Percentiles rank a stretch among this genome's conserved stretches.
Conservation (phyloP, 2,113 vertebrate species). For the Triplophysa dalaica region DNA sequence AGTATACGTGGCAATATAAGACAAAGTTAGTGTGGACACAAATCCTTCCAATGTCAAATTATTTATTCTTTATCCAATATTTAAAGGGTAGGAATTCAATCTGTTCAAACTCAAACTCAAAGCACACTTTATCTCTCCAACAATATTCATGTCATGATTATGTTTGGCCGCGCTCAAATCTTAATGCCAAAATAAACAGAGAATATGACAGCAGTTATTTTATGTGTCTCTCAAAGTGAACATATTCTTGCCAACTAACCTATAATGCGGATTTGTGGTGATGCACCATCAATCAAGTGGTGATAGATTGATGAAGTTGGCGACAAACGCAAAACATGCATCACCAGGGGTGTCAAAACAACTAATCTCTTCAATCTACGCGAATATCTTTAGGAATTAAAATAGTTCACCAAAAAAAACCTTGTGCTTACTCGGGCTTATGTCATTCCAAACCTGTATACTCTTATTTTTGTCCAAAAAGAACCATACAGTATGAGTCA, state of each 20-base stretch:
- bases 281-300: not conserved
- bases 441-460: not conserved
- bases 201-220: slow-evolving; percentile 12
- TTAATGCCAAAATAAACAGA: slow-evolving; percentile 22
- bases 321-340: not conserved
- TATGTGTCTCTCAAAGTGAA: slow-evolving; percentile 19
- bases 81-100: too few species aligned
- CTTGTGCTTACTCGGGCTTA: not conserved
- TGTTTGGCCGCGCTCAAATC: slow-evolving; percentile 13
- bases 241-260: slow-evolving; percentile 12
- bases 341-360: slow-evolving; percentile 8
- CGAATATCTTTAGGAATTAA: not conserved
- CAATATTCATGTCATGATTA: slow-evolving; percentile 8
- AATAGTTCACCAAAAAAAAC: too few species aligned
- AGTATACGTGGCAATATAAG: too few species aligned
- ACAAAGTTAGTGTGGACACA: too few species aligned
- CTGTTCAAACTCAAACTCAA: too few species aligned
- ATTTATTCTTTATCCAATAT: too few species aligned
- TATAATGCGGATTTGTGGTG: slow-evolving; percentile 25
- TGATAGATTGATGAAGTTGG: slow-evolving; percentile 27
- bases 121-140: not conserved
- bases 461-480: not conserved
- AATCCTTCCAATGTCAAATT: too few species aligned
- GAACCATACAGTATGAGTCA: too few species aligned
- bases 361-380: too few species aligned